Evolutionary conservation across 2,888 invertebrate genomes (phyloP).

Genomic region (Stomorhina lunata): DNA sequence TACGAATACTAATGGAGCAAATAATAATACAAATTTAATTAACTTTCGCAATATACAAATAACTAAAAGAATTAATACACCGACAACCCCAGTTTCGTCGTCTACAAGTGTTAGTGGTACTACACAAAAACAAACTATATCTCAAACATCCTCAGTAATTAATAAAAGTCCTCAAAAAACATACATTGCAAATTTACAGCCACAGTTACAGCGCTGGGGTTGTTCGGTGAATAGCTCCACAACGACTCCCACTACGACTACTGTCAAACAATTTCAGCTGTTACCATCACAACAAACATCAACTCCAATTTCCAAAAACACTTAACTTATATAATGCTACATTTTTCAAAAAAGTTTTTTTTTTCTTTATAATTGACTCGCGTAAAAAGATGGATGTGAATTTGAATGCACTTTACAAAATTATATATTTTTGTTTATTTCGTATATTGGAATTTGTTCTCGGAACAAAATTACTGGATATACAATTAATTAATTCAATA

Average conservation of each 20-base stretch:
- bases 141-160: slow-evolving; percentile 10
- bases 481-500: too few species aligned
- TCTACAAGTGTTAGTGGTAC: neutral
- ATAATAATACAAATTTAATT: slow-evolving; percentile 18
- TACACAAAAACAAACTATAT: slow-evolving; percentile 22
- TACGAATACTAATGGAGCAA: neutral
- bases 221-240: slow-evolving; percentile 51
- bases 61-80: slow-evolving; percentile 35
- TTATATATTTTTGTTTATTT: too few species aligned
- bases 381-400: too few species aligned
- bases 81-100: neutral
- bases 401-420: too few species aligned
- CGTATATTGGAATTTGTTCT: too few species aligned
- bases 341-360: slow-evolving; percentile 1
- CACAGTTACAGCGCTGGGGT: slow-evolving; percentile 53
- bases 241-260: slow-evolving; percentile 15
- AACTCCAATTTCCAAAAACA: slow-evolving; percentile 33
- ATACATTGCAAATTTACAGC: slow-evolving; percentile 47
- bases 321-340: slow-evolving; percentile 8
- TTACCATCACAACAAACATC: slow-evolving; percentile 35
- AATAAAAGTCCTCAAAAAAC: slow-evolving; percentile 43
- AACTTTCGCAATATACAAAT: slow-evolving; percentile 57
- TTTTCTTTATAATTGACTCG: too few species aligned
- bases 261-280: neutral
- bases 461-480: too few species aligned